These are phyloP conservation scores for Lordiphosa mommai DNA, from an alignment of 1,140 invertebrate genomes.

Conservation along the genomic window DNA sequence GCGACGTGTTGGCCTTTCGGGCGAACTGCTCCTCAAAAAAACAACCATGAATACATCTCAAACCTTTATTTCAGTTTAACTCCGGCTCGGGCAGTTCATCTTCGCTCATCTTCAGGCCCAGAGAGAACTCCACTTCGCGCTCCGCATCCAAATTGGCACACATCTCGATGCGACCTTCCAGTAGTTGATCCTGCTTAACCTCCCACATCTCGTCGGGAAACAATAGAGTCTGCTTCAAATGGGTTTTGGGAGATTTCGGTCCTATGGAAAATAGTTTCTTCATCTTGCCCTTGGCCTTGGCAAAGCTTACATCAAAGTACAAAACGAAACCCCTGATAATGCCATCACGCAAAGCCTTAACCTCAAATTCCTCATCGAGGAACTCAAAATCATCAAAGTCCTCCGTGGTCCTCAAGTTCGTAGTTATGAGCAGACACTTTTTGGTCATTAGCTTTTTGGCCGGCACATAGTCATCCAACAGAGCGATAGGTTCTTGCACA, in stretches of 20 bases:
- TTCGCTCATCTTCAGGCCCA: neutral
- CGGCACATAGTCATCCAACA: constrained; percentile 34
- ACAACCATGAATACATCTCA: constrained; percentile 63
- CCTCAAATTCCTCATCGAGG: constrained; percentile 1
- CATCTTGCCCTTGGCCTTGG: neutral
- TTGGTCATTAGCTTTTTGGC: constrained; percentile 21
- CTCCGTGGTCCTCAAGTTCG: constrained; percentile 17
- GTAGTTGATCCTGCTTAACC: constrained; percentile 1
- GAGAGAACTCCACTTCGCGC: constrained; percentile 30
- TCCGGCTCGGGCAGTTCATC: neutral
- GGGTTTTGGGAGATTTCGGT: constrained; percentile 18
- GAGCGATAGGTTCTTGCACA: neutral
- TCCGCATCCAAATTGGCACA: neutral
- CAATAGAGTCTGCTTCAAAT: constrained; percentile 33
- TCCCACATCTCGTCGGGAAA: neutral
- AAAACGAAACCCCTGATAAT: constrained; percentile 14
- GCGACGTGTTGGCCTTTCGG: constrained; percentile 37
- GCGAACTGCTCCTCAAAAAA: constrained; percentile 27
- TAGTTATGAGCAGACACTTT: constrained; percentile 1
- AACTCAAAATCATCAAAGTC: neutral
- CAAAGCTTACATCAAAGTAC: constrained; percentile 20
- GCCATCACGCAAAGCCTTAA: constrained; percentile 4
- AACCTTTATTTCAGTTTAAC: constrained; percentile 35
- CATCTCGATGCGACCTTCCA: constrained; percentile 28
- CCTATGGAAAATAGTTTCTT: constrained; percentile 29